Evolutionary conservation across 2,113 vertebrate species (phyloP), one percentile per base, ranked within the genome.

Genomic region (Phalacrocorax brasilianus): DNA sequence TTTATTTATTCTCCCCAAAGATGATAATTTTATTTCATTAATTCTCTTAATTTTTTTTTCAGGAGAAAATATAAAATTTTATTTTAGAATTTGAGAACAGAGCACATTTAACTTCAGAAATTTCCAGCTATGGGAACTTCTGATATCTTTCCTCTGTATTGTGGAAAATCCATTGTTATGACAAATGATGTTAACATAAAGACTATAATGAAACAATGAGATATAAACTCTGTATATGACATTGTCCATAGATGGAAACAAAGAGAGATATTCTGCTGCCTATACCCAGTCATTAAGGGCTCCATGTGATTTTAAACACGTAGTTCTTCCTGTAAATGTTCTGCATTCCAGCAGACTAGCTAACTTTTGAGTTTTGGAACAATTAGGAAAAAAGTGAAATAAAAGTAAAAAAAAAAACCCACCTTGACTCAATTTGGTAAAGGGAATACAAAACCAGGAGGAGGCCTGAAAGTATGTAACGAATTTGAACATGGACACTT

Each of bases 401-500:
- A 40, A 42, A 73, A 44, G 4, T 40, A 30, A 30, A 52, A 50
- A 38, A 9, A 38, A 38, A 45, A 38, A 15, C 0, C 3, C 26
- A 11, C 17, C 15, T 77, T 85, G 24, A 77, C n/a, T 49, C 14
- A 53, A 27, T 78, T 74, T 85, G 6, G 3, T 53, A 53, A 77
- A 62, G 8, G 73, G 15, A 91, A 49, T 67, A 47, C 18, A 61
- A 84, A 81, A 70, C 2, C 7, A 85, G 23, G 61, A 87, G 16
- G 26, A 1, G 1, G 1, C n/a, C 45, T 71, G 28, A 49, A 7
- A 62, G 23, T 12, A 47, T 44, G 9, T 23, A 73, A 61, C 30
- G 8, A 38, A 30, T 47, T 1, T 2, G 17, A 84, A 33, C 0
- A 2, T 55, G 5, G 1, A 8, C 53, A 44, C 53, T 44, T 70